Evolutionary conservation across 2,888 invertebrate species (phyloP).

Genomic region (Drosophila melanosoma): DNA sequence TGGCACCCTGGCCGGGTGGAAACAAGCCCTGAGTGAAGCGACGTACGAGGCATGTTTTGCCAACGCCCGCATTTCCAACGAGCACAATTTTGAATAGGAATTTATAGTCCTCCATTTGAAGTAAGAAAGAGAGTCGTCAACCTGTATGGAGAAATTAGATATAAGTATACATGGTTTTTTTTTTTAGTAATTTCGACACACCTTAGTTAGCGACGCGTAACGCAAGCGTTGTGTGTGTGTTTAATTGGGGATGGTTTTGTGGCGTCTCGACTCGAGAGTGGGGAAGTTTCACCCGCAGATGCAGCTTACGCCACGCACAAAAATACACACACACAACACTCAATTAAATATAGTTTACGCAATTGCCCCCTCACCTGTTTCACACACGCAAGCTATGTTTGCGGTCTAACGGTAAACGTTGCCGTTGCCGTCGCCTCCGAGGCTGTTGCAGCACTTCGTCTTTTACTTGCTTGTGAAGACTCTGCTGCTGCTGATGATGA

Average conservation of each 20-base stretch:
- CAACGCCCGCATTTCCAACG: slow-evolving; percentile 99
- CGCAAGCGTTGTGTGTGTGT: slow-evolving; percentile 20
- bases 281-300: slow-evolving; percentile 38
- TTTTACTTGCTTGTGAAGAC: slow-evolving; percentile 15
- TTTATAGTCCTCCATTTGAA: slow-evolving; percentile 97
- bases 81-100: slow-evolving; percentile 99
- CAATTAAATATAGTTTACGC: slow-evolving; percentile 25
- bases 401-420: slow-evolving; percentile 47
- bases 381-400: slow-evolving; percentile 50
- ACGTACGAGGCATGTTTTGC: slow-evolving; percentile 98
- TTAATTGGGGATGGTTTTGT: slow-evolving; percentile 46
- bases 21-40: slow-evolving; percentile 99
- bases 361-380: slow-evolving; percentile 65
- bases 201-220: slow-evolving; percentile 76
- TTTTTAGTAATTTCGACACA: slow-evolving; percentile 50
- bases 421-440: slow-evolving; percentile 39
- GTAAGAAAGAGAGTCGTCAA: slow-evolving; percentile 3
- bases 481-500: slow-evolving; percentile 52
- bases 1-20: slow-evolving; percentile 99
- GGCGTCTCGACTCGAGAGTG: not conserved
- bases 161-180: slow-evolving; percentile 36
- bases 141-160: slow-evolving; percentile 7
- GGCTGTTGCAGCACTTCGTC: slow-evolving; percentile 46
- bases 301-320: slow-evolving; percentile 40
- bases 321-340: not conserved